Conservation (phyloP, 2,797 vertebrate species). For the Clarias fuscus region DNA sequence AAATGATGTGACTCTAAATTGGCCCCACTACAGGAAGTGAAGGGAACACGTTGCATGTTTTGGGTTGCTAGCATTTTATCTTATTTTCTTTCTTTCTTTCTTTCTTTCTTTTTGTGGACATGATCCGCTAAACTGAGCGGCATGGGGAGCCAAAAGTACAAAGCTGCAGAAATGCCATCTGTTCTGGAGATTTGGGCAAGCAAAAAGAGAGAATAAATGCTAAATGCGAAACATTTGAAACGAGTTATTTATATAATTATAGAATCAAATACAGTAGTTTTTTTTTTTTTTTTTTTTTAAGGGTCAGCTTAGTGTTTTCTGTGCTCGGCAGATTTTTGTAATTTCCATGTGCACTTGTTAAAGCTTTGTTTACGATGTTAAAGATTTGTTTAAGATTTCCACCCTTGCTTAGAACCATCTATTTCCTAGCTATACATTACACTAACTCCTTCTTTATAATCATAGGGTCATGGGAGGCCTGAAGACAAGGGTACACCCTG, state of each 20-base stretch:
- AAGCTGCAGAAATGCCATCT: constrained; percentile 25
- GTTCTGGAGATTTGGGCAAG: constrained; percentile 1
- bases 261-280: neutral
- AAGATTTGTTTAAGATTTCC: neutral
- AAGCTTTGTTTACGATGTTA: neutral
- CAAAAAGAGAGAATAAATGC: neutral
- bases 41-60: neutral
- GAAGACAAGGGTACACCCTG: too few relatives aligned
- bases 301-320: neutral
- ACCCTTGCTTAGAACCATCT: neutral
- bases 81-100: too few relatives aligned
- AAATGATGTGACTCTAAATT: neutral
- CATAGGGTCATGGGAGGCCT: too few relatives aligned
- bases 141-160: neutral
- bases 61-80: neutral
- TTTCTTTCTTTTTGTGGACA: neutral
- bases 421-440: neutral
- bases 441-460: too few relatives aligned
- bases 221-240: neutral
- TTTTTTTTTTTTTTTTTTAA: too few relatives aligned
- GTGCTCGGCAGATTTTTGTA: neutral
- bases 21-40: neutral
- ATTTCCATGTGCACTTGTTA: neutral
- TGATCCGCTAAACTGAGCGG: neutral
- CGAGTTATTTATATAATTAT: constrained; percentile 3